phyloP scores from a whole-genome alignment of 2,797 vertebrate species.

The Phrynocephalus vlangalii region DNA sequence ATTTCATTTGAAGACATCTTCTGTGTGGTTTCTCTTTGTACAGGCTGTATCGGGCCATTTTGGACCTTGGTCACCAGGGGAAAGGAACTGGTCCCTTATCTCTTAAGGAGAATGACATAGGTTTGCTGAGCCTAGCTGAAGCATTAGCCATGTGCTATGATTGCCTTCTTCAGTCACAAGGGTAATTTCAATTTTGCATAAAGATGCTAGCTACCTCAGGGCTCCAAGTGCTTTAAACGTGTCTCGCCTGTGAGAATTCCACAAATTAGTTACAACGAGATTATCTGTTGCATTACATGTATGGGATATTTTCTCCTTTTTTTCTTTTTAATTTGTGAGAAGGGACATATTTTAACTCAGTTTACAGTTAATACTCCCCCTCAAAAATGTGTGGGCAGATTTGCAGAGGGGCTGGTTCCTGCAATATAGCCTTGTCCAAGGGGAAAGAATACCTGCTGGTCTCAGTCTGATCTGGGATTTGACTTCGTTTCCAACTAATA shows the following conservation, averaged over 20 bases:
- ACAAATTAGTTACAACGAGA: constrained; percentile 66
- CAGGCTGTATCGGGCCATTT: constrained; percentile 71
- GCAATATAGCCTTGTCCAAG: constrained; percentile 68
- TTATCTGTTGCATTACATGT: constrained; percentile 69
- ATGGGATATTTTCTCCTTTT: constrained; percentile 56
- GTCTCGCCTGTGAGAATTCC: constrained; percentile 77
- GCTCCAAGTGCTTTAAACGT: constrained; percentile 81
- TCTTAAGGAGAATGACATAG: constrained; percentile 70
- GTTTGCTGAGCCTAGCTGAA: constrained; percentile 73
- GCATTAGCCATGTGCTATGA: constrained; percentile 65
- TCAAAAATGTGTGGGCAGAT: constrained; percentile 62
- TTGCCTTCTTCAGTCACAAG: constrained; percentile 72
- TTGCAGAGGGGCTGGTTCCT: constrained; percentile 69
- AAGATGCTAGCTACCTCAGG: constrained; percentile 87
- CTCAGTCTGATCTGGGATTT: constrained; percentile 74
- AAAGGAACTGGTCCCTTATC: constrained; percentile 59
- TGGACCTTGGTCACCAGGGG: constrained; percentile 67
- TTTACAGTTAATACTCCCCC: constrained; percentile 64
- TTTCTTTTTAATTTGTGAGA: constrained; percentile 60
- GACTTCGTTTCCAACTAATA: constrained; percentile 80
- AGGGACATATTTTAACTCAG: constrained; percentile 73
- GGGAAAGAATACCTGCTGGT: constrained; percentile 64
- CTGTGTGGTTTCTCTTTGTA: constrained; percentile 73
- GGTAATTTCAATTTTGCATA: constrained; percentile 77
- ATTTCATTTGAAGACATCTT: constrained; percentile 77